phyloP scores from a whole-genome alignment of 2,888 invertebrate species.

The Trisateles emortualis region DNA sequence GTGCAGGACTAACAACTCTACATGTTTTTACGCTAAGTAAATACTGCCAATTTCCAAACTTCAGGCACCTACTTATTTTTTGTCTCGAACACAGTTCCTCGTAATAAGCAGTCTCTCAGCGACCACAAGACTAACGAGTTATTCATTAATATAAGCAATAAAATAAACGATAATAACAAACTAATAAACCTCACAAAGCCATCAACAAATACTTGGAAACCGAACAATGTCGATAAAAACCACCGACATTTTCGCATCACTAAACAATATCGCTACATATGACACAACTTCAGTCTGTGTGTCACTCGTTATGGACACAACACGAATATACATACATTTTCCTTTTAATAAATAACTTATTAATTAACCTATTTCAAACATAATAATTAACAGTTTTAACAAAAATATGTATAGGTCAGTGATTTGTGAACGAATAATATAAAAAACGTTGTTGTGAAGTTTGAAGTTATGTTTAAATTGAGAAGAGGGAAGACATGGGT shows the following conservation, averaged over 20 bases:
- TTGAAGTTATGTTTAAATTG: slow-evolving; percentile 60
- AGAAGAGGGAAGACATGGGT: slow-evolving; percentile 77
- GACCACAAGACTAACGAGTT: no score
- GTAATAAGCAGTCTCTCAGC: no score
- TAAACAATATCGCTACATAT: slow-evolving; percentile 44
- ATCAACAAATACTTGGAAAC: neutral
- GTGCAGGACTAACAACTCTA: no score
- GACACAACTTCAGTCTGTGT: slow-evolving; percentile 51
- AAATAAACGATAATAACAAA: no score
- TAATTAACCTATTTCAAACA: slow-evolving; percentile 22
- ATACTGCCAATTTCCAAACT: no score
- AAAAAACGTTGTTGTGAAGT: slow-evolving; percentile 29
- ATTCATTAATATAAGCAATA: no score
- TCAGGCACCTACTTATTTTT: no score
- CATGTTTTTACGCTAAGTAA: no score
- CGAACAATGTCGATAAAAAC: slow-evolving; percentile 13
- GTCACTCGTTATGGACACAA: slow-evolving; percentile 43
- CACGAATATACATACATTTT: slow-evolving; percentile 44
- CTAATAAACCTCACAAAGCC: neutral
- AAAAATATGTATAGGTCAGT: slow-evolving; percentile 31
- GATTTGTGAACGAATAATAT: slow-evolving; percentile 15
- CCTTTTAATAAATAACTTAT: slow-evolving; percentile 37
- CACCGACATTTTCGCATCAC: slow-evolving; percentile 32
- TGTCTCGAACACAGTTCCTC: no score
- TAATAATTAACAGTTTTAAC: slow-evolving; percentile 15